Evolutionary conservation across 1,140 invertebrate genomes (phyloP).

Genomic region (Solenopsis fugax): DNA sequence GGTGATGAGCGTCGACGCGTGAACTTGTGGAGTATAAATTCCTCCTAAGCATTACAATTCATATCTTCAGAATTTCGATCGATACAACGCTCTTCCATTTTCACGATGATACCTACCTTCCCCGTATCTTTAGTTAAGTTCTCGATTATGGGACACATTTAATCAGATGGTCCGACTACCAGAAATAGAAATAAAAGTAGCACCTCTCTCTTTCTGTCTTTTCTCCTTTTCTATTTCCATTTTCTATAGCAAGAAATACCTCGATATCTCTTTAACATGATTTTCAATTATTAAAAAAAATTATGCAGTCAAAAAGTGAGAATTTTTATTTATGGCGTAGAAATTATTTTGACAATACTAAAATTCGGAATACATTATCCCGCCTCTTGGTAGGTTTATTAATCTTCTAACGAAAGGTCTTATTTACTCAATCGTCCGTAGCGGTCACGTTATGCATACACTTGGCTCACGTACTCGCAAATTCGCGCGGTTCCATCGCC

Average conservation of each 20-base stretch:
- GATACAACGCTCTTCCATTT: constrained; percentile 1
- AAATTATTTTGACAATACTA: neutral
- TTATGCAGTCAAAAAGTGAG: neutral
- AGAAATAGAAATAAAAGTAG: neutral
- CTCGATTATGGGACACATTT: neutral
- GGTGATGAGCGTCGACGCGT: constrained; percentile 22
- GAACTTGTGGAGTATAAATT: neutral
- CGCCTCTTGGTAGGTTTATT: neutral
- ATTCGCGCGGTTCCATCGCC: constrained; percentile 1
- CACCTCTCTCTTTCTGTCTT: neutral
- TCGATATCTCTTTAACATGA: neutral
- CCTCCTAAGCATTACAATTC: neutral
- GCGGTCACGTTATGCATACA: constrained; percentile 21
- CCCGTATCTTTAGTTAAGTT: neutral
- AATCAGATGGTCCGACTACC: neutral
- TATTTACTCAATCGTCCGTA: constrained; percentile 21
- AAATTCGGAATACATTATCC: neutral
- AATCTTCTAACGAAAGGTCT: neutral
- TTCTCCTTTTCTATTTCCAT: neutral
- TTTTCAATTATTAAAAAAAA: neutral
- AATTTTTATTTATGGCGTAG: neutral
- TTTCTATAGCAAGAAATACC: neutral
- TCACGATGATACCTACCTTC: neutral
- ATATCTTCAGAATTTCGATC: constrained; percentile 9
- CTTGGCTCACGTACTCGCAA: constrained; percentile 30